Base-by-base conservation (phyloP, 2,113 vertebrate species). In the Cariama cristata region DNA sequence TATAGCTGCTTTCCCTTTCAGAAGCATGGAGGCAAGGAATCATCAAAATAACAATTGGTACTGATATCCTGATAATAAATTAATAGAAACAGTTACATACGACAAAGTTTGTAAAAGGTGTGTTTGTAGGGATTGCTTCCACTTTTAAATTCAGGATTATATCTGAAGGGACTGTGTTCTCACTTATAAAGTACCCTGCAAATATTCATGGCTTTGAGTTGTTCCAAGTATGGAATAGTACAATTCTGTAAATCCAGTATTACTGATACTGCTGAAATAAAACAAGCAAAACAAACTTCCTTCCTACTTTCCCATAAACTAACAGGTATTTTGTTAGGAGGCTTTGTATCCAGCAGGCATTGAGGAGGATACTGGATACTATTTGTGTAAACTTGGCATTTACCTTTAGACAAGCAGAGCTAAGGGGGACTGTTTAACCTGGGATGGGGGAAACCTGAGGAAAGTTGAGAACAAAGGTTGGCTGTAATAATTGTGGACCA, bases 1-100 rank as follows among this genome's bases (percentile, higher is more conserved):
- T 96, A 93, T 53, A 91, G 86, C 72, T 94, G 95, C 94, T 96
- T 96, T 96, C 97, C 86, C 95, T 97, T 96, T 96, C 96, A 96
- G 91, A 66, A 91, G 44, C 45, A 22, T 60, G 55, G 73, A 76
- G 91, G 66, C 96, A 94, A 96, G 22, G 62, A 95, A 93, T 62
- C 53, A 76, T 85, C 88, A 91, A 91, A 96, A 97, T 88, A 95
- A 87, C 83, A 67, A 60, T 96, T 96, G 56, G 50, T 86, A 45
- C 92, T 95, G 95, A 66, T 91, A 93, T 95, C 76, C 86, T 93
- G 86, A 56, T 93, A 91, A 95, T 79, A 94, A 96, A 96, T 94
- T 42, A 81, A 79, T 56, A 81, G 72, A 84, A 91, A 60, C 82
- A 28, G 80, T 87, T 95, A 63, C 8, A 17, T 60, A 72, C 84